A percentile compares a stretch with the other conserved stretches of the same genome.
Evolutionary conservation across 2,113 vertebrate species (phyloP).

Genomic region (Megaptera novaeangliae): DNA sequence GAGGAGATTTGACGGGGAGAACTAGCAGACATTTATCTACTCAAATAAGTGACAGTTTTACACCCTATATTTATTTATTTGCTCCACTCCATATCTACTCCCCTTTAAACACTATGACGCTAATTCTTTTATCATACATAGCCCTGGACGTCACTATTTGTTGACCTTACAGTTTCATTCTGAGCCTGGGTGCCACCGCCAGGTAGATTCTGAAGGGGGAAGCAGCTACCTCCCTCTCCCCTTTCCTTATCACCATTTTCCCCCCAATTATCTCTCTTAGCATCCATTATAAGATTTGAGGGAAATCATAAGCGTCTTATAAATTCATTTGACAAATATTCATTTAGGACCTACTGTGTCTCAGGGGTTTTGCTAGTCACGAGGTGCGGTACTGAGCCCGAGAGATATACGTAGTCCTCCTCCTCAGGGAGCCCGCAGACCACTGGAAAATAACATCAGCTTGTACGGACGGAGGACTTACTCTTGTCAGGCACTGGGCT

Average conservation of each 20-base stretch:
- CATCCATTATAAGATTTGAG: not conserved
- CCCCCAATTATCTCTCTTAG: not conserved
- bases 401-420: not conserved
- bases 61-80: not conserved
- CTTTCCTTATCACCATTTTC: not conserved
- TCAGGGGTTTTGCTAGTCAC: not conserved
- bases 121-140: not conserved
- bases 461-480: not conserved
- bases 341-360: not conserved
- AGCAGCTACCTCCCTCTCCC: not conserved
- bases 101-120: not conserved
- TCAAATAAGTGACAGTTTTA: not conserved
- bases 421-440: not conserved
- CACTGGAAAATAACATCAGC: not conserved
- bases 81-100: not conserved
- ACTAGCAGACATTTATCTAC: not conserved
- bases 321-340: not conserved
- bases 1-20: not conserved
- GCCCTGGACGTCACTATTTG: not conserved
- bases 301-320: not conserved
- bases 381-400: not conserved
- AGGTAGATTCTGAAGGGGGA: not conserved
- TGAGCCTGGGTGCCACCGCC: not conserved
- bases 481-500: not conserved
- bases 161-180: not conserved